Percentiles rank a stretch among this genome's conserved stretches.
Evolutionary conservation across 2,113 vertebrate species (phyloP).

Genomic region (Chrysemys picta): DNA sequence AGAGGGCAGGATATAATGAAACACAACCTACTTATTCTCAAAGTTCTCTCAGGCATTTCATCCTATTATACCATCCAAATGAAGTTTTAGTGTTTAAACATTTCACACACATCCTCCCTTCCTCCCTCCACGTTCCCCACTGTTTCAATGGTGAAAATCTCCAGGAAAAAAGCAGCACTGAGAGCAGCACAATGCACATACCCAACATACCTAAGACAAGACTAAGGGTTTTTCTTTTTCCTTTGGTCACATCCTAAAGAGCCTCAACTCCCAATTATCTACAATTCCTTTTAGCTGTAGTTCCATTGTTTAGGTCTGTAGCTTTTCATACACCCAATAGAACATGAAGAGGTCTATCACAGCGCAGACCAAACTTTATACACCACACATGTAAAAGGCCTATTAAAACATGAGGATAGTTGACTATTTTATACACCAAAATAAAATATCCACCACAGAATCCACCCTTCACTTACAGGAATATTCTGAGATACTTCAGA

Average conservation of each 20-base stretch:
- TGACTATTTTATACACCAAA: background rate
- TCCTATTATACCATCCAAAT: background rate
- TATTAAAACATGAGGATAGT: background rate
- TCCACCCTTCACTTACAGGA: background rate
- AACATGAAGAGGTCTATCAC: background rate
- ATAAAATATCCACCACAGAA: background rate
- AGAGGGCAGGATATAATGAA: background rate
- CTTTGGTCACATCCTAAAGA: background rate
- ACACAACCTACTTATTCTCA: background rate
- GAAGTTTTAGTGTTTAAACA: background rate
- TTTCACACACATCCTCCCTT: background rate
- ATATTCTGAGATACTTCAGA: background rate
- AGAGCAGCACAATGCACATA: fast-evolving
- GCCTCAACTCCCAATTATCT: background rate
- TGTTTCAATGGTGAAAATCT: background rate
- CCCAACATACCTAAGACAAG: background rate
- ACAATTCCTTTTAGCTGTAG: background rate
- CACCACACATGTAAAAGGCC: fast-evolving
- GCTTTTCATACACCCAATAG: background rate
- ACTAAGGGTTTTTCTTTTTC: background rate
- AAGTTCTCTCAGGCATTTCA: background rate
- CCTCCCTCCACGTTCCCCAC: background rate
- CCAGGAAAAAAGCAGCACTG: fast-evolving
- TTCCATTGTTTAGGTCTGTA: background rate
- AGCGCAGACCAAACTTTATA: background rate